phyloP scores from a whole-genome alignment of 2,888 invertebrate species.

The Drosophila paramelanica region DNA sequence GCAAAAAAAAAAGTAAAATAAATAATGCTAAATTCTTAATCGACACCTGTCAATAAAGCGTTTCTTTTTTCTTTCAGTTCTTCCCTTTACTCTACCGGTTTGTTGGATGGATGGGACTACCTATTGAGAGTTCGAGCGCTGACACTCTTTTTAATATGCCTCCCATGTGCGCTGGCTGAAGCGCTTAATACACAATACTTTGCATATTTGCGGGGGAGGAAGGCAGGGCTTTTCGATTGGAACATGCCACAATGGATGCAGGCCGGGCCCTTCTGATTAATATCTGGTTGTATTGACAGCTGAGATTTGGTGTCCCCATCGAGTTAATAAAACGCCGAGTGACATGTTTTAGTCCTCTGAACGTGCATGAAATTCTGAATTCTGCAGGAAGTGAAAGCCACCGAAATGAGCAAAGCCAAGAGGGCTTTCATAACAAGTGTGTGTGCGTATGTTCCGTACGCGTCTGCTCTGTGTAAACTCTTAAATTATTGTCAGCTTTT shows the following conservation, averaged over 20 bases:
- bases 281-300: conserved; percentile 76
- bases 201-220: conserved; percentile 48
- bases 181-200: conserved; percentile 58
- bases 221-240: conserved; percentile 2
- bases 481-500: conserved; percentile 68
- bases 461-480: conserved; percentile 14
- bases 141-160: conserved; percentile 71
- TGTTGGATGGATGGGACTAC: conserved; percentile 27
- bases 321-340: conserved; percentile 76
- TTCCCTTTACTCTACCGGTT: conserved; percentile 1
- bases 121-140: conserved; percentile 25
- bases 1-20: conserved; percentile 31
- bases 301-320: conserved; percentile 62
- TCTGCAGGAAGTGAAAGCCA: neutral
- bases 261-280: conserved; percentile 67
- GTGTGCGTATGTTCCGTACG: conserved; percentile 1
- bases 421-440: conserved; percentile 20
- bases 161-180: conserved; percentile 51
- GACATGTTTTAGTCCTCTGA: conserved; percentile 68
- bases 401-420: conserved; percentile 45
- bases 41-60: conserved; percentile 79
- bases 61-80: conserved; percentile 27
- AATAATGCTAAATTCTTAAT: conserved; percentile 80
- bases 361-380: conserved; percentile 66
- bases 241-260: conserved; percentile 51